Evolutionary conservation across 2,113 vertebrate genomes (phyloP), one percentile per base, ranked within the genome.

Genomic region (Anguilla rostrata): DNA sequence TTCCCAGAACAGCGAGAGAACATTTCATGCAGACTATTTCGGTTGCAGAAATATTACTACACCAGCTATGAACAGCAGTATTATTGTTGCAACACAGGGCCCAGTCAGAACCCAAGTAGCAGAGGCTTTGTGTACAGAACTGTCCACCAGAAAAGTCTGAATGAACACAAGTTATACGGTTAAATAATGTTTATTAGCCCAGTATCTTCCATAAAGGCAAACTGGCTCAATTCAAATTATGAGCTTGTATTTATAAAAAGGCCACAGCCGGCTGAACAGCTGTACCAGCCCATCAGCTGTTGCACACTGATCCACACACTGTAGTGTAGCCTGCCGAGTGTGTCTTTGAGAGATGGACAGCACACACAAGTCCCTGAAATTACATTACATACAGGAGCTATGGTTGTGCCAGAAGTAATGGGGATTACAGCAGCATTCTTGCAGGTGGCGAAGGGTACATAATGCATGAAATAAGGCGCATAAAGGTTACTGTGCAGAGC

Each of bases 361-460:
- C 29, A 60, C 26, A 86, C 46, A 79, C 85, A 82, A 26, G 81
- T 82, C 53, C 39, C 5, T 63, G 20, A 56, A 46, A 82, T 86
- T 43, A 66, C 15, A 49, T 71, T n/a, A 34, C 22, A 20, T 39
- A 78, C n/a, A 8, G 46, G 41, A 83, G 46, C 57, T 40, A 8
- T 34, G 43, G 8, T 8, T 46, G 43, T 46, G 43, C 2, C 43
- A 46, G 43, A 49, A 2, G 9, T 14, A n/a, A 29, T 9, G 60
- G 49, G 34, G 43, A 46, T 16, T 82, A 86, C n/a, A 83, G 40
- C 29, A 60, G 81, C n/a, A 83, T 39, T 39, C 40, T 71, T n/a
- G 71, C 18, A 82, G 84, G n/a, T n/a, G 3, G 85, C 9, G 46
- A 57, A 78, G 57, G 34, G 34, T 29, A 75, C 82, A 53, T 53